Conservation (phyloP, 2,797 vertebrate genomes). For the Streptopelia turtur region DNA sequence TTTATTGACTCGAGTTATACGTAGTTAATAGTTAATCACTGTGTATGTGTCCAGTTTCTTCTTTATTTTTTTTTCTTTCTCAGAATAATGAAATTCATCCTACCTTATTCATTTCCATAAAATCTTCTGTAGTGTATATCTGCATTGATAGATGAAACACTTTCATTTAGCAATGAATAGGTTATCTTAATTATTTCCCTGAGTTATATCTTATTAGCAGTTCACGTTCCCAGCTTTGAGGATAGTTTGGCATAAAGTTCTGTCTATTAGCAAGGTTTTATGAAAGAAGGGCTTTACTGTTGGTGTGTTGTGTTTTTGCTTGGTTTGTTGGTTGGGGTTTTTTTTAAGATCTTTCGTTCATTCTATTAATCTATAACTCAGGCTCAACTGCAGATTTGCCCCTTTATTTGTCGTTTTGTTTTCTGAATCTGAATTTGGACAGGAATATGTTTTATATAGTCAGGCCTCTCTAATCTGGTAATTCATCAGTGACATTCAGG, state of each 20-base stretch:
- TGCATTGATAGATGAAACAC: background rate
- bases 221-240: constrained; percentile 9
- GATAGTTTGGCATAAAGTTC: background rate
- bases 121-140: background rate
- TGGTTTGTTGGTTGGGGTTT: background rate
- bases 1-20: background rate
- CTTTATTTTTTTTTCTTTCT: background rate
- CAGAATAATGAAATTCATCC: background rate
- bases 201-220: background rate
- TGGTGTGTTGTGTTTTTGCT: too few relatives aligned
- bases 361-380: background rate
- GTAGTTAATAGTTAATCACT: background rate
- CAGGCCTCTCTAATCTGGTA: constrained; percentile 34
- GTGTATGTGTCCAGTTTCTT: background rate
- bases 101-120: background rate
- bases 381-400: background rate
- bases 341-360: background rate
- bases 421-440: background rate
- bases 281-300: background rate
- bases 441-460: background rate
- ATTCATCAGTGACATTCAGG: constrained; percentile 26
- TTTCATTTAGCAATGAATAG: background rate
- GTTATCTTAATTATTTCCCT: constrained; percentile 5
- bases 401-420: background rate
- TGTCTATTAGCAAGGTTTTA: background rate